These are phyloP conservation scores for Enteromius paludinosus DNA, from an alignment of 2,797 vertebrate genomes.

Conservation along the genomic window DNA sequence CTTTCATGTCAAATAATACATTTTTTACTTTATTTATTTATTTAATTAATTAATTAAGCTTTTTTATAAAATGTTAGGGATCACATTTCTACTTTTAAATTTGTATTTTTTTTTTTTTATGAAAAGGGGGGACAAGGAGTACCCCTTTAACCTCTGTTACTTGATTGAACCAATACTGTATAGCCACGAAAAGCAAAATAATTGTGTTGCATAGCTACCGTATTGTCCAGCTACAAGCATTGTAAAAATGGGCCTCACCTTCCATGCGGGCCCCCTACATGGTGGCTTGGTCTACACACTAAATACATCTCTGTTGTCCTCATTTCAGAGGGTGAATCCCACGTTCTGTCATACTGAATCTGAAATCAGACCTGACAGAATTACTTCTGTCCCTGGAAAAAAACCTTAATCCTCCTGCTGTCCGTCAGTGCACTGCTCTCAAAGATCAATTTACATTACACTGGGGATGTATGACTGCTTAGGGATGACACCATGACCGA, in stretches of 20 bases:
- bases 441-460: conserved; percentile 21
- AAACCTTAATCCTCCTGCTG: conserved; percentile 31
- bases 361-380: conserved; percentile 48
- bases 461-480: background rate
- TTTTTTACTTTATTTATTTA: background rate
- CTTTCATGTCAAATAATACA: background rate
- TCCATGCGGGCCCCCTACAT: conserved; percentile 17
- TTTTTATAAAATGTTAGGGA: background rate
- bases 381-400: conserved; percentile 28
- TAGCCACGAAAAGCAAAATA: background rate
- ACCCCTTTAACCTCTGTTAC: conserved; percentile 4
- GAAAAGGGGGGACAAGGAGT: background rate
- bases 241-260: conserved; percentile 26
- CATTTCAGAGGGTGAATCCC: conserved; percentile 36
- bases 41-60: background rate
- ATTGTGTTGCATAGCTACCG: conserved; percentile 21
- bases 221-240: background rate
- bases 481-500: conserved; percentile 29
- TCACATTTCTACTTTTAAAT: background rate
- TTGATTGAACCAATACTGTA: background rate
- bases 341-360: conserved; percentile 33
- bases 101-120: background rate
- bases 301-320: conserved; percentile 20
- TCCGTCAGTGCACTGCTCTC: conserved; percentile 2
- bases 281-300: conserved; percentile 7